Evolutionary conservation across 2,797 vertebrate genomes (phyloP), one percentile per base, ranked within the genome.

Genomic region (Simalia tracyae): DNA sequence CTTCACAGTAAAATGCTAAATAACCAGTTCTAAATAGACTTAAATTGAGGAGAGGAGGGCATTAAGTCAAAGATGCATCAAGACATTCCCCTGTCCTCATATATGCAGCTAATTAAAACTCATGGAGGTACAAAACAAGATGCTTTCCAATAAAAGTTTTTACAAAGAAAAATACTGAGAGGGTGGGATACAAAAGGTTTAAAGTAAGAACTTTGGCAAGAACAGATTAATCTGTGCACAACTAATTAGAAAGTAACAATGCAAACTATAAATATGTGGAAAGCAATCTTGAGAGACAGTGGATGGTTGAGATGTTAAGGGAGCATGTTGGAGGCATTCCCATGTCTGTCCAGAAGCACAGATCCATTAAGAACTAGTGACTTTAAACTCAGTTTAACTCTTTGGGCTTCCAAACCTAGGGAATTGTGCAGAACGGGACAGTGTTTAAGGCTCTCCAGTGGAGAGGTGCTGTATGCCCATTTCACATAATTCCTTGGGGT

Each of bases 1-100:
- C 97, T 92, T 97, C 97, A 98, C 97, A 97, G 97, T 97, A 96
- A 96, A 87, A 95, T 22, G 0, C 95, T 95, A 96, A 81, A 96
- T 95, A 96, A 96, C 95, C 95, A 92, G 95, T 89, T 95, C 96
- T 96, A 96, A 95, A 66, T 94, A 15, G 81, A 96, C 93, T 96
- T 94, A 96, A 94, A 1, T 54, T 93, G 86, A 8, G 1, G 17
- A 2, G 22, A 61, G 87, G 90, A 93, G 93, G 76, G 12, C 31
- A 81, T 91, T 42, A 56, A 72, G 42, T 56, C 3, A 93, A 96
- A 88, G 94, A 94, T 0, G 92, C 28, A 31, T 19, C 26, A n/a
- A 66, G 15, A 36, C 31, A 1, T 50, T 57, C 28, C 24, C 68
- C 60, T 9, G 5, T 31, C 87, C 91, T 93, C 91, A 92, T 90